phyloP scores from a whole-genome alignment of 2,113 vertebrate genomes.

The Cyanistes caeruleus region DNA sequence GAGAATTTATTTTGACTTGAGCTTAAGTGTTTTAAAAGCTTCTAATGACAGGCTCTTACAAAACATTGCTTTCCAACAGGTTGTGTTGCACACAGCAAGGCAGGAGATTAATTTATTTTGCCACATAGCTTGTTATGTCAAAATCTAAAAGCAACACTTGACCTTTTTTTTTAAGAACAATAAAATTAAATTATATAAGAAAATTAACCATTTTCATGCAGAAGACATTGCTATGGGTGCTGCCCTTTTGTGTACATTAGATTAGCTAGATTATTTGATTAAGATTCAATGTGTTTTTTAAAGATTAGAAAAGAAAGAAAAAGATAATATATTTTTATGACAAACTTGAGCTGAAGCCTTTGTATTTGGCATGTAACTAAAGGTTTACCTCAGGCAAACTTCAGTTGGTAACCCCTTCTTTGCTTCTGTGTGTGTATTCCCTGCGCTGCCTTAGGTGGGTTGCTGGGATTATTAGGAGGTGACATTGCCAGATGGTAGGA shows the following conservation, averaged over 20 bases:
- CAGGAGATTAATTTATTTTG: neutral
- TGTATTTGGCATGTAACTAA: neutral
- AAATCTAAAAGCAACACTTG: neutral
- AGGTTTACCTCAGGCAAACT: neutral
- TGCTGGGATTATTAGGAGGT: neutral
- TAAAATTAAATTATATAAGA: neutral
- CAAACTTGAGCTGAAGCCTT: neutral
- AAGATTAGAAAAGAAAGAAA: neutral
- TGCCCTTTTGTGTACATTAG: neutral
- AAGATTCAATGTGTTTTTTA: neutral
- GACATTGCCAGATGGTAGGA: neutral
- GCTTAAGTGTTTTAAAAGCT: neutral
- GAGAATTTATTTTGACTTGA: neutral
- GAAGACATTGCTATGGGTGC: neutral
- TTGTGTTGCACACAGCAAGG: neutral
- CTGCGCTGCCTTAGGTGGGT: fast-evolving
- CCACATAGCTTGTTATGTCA: neutral
- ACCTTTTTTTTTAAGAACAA: neutral
- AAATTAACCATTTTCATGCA: neutral
- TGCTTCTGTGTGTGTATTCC: neutral
- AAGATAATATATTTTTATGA: neutral
- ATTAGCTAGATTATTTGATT: neutral
- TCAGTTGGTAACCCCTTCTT: neutral
- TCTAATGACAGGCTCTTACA: neutral
- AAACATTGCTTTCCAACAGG: neutral